These are phyloP conservation scores for Otolemur garnettii DNA, from an alignment of 2,113 vertebrate genomes.

Conservation along the genomic window DNA sequence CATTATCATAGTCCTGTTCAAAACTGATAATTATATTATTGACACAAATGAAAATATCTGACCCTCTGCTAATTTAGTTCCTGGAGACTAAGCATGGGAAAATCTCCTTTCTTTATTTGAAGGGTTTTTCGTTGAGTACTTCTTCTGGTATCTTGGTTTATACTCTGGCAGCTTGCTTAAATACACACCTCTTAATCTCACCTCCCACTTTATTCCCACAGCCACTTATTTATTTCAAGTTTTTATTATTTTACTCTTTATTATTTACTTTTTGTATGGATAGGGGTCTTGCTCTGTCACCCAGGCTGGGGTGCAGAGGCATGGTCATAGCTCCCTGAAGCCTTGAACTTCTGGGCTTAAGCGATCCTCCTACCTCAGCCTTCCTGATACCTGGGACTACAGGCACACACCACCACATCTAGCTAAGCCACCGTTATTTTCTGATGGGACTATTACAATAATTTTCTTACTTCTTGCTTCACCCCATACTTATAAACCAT, in stretches of 20 bases:
- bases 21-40: slow-evolving; percentile 46
- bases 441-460: not conserved
- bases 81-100: not conserved
- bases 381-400: too few species aligned
- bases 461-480: not conserved
- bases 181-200: not conserved
- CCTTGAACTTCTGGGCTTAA: too few species aligned
- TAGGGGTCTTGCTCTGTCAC: too few species aligned
- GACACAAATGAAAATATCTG: slow-evolving; percentile 38
- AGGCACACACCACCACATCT: too few species aligned
- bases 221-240: slow-evolving; percentile 22
- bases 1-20: not conserved
- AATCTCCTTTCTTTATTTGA: not conserved
- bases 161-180: slow-evolving; percentile 39
- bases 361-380: too few species aligned
- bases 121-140: slow-evolving; percentile 6
- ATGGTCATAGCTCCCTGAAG: too few species aligned
- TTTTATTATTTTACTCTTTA: slow-evolving; percentile 1
- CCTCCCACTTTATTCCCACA: not conserved
- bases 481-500: not conserved
- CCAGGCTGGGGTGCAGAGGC: too few species aligned
- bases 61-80: slow-evolving; percentile 40
- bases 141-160: not conserved
- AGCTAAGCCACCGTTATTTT: slow-evolving; percentile 19
- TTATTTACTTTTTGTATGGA: too few species aligned